Evolutionary conservation across 2,888 invertebrate species (phyloP), one percentile per base, ranked within the genome.

Genomic region (Ichneumoninae sp.): DNA sequence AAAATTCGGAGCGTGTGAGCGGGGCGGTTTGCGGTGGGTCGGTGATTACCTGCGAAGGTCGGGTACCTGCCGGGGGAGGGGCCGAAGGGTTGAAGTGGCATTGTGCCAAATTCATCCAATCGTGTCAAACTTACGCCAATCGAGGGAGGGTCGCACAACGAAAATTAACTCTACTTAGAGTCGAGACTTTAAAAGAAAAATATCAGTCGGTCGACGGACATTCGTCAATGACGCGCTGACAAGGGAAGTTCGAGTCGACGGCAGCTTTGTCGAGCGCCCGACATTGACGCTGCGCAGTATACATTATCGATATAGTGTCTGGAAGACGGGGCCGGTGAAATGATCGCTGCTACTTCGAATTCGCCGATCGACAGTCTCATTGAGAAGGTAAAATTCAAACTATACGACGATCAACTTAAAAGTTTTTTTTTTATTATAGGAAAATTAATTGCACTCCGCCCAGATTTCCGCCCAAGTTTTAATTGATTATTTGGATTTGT

Each of bases 291-390:
- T 7, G 57, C 3, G 26, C 10, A 22, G 13, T 57, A 26, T 57
- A 10, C 22, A 19, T 22, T 1, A 26, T 1, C 22, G 57, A 26
- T 22, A 40, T 13, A 13, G 57, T 57, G 26, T 26, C 57, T 10
- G 57, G 26, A 26, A 57, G 8, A 22, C 26, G 10, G 13, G 7
- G 40, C n/a, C 3, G 3, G 36, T 22, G 66, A 76, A 72, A 82
- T 82, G 82, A 47, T 72, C 36, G 33, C 54, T 16, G 52, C 62
- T n/a, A 47, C 50, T 33, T 71, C 57, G 36, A 62, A 74, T 62
- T 82, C 78, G 4, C 77, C 82, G 1, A 79, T 79, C 44, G 74
- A 74, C 78, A 69, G n/a, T 40, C 69, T 82, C 3, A 50, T 82
- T 30, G 62, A 50, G 40, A 74, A 74, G 82, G 78, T 71, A 57